Evolutionary conservation across 30 jellyfish, hydroid and myxozoan species (phyloP), one percentile per base, ranked within the genome.

Genomic region (Nemopilema nomurai): DNA sequence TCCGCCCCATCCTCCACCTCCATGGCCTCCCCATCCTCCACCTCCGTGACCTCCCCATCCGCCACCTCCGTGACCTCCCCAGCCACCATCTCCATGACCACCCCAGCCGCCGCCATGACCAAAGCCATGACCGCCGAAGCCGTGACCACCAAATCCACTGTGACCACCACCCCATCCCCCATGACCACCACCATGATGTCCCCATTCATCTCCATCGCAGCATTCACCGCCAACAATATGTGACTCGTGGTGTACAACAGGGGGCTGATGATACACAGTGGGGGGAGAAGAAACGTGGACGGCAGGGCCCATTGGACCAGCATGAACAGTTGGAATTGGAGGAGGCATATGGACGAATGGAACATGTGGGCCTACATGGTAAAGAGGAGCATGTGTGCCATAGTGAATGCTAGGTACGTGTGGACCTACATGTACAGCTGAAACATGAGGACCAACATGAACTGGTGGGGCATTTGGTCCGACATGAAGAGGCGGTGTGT

Each of bases 381-480:
- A 91, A 29, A 91, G 89, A 30, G 98, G 98, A 28, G 98, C 98
- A 74, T 91, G 98, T 21, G 98, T 91, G 70, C 98, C 98, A 83
- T 91, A 91, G 76, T 91, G 98, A 31, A 91, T 91, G 72, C 98
- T 91, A 18, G 98, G 98, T 0, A 91, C 98, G 52, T 91, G 98
- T 0, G 98, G 98, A 19, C 98, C 98, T 24, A 91, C 98, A 80
- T 91, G 98, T 27, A 91, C 98, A 23, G 98, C 98, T 25, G 98
- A 96, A 28, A 91, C 98, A 32, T 91, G 98, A 65, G 98, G 98
- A 20, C 98, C 98, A 63, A 91, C 98, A 64, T 91, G 98, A 81
- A 91, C 90, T 87, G 98, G 98, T 23, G 98, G 98, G 29, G 98
- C 98, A 82, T 91, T 91, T 80, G 98, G 98, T 26, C 98, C 98